Conservation (phyloP, 2,797 vertebrate genomes). For the Sylvia borin region DNA sequence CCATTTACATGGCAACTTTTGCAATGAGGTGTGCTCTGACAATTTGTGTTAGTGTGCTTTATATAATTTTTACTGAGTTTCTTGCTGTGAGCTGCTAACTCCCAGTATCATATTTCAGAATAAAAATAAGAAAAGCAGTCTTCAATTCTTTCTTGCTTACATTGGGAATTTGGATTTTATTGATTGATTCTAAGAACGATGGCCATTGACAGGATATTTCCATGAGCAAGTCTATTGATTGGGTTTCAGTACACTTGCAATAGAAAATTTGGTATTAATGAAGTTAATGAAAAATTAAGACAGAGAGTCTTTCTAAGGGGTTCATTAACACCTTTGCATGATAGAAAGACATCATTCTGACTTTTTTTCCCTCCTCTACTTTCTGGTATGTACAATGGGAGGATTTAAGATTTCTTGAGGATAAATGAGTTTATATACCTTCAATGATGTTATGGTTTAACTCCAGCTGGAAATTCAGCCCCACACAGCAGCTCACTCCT, state of each 20-base stretch:
- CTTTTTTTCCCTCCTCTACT: not conserved
- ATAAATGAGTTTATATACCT: not conserved
- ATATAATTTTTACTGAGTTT: slow-evolving; percentile 66
- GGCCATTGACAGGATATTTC: not conserved
- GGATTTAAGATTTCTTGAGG: not conserved
- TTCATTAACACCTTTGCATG: not conserved
- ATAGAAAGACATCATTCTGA: not conserved
- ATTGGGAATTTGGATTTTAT: slow-evolving; percentile 4
- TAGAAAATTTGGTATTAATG: not conserved
- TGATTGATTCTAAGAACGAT: not conserved
- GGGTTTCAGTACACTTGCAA: not conserved
- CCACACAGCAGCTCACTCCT: not conserved
- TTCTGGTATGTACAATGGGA: not conserved
- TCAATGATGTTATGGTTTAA: not conserved
- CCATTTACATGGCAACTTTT: slow-evolving; percentile 59
- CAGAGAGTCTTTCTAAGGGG: not conserved
- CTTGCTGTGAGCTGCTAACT: slow-evolving; percentile 42
- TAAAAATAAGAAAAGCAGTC: slow-evolving; percentile 12
- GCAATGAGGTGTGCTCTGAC: slow-evolving; percentile 38
- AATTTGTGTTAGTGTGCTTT: slow-evolving; percentile 66
- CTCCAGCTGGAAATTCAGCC: not conserved
- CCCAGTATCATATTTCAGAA: slow-evolving; percentile 31
- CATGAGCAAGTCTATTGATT: not conserved
- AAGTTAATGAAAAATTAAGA: slow-evolving; percentile 4
- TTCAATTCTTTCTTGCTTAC: not conserved